phyloP scores from a whole-genome alignment of 2,888 invertebrate species.

The Acanthosepion pharaonis region DNA sequence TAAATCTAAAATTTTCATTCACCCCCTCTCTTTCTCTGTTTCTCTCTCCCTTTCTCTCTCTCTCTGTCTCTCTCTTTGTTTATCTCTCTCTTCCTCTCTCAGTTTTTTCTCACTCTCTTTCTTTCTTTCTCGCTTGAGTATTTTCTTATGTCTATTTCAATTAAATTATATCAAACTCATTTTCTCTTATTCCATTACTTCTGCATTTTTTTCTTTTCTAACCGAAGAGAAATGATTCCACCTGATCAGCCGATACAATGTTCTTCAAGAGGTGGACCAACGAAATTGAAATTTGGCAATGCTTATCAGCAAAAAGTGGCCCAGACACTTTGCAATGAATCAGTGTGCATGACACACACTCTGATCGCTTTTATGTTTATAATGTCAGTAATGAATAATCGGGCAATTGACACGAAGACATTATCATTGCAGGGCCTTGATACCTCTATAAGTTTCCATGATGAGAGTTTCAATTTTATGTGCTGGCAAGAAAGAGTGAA shows the following conservation, averaged over 20 bases:
- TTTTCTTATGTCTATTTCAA: background rate
- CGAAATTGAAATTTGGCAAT: background rate
- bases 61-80: background rate
- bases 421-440: background rate
- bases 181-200: too few relatives aligned
- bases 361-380: background rate
- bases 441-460: slow-evolving; percentile 33
- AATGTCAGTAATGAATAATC: background rate
- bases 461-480: background rate
- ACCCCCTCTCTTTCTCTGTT: background rate
- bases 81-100: background rate
- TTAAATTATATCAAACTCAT: too few relatives aligned
- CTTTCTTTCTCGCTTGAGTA: background rate
- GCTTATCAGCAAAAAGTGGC: background rate
- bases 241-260: background rate
- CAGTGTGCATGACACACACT: background rate
- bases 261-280: background rate
- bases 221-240: background rate
- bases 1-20: too few relatives aligned
- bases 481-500: slow-evolving; percentile 13
- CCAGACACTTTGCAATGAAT: background rate
- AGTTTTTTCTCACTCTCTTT: too few relatives aligned
- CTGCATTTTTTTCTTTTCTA: background rate
- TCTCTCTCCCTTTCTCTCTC: background rate
- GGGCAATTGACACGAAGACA: background rate